Percentiles rank a stretch among this genome's conserved stretches.
Evolutionary conservation across 2,113 vertebrate genomes (phyloP).

Genomic region (Castor canadensis): DNA sequence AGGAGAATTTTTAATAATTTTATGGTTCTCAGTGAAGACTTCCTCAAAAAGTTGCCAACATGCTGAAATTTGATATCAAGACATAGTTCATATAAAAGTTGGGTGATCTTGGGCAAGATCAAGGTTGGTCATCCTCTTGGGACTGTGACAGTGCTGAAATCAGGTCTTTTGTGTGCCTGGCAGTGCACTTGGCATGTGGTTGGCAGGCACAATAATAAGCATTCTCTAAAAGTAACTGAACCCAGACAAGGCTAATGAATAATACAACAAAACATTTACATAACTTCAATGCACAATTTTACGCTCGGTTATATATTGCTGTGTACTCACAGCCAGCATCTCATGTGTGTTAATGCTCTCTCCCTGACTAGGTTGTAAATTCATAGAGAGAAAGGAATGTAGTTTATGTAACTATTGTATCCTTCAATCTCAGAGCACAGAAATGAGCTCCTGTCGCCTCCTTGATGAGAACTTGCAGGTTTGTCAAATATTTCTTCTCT

Average conservation of each 20-base stretch:
- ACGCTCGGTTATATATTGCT: not conserved
- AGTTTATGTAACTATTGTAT: not conserved
- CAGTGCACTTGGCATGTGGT: not conserved
- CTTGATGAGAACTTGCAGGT: not conserved
- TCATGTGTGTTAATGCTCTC: not conserved
- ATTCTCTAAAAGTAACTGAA: not conserved
- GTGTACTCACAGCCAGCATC: not conserved
- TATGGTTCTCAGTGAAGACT: not conserved
- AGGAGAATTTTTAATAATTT: not conserved
- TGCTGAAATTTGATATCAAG: not conserved
- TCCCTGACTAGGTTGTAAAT: not conserved
- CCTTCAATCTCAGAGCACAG: not conserved
- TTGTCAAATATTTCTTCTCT: not conserved
- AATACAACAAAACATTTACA: too few relatives aligned
- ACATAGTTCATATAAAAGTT: not conserved
- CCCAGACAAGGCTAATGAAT: not conserved
- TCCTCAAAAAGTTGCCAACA: not conserved
- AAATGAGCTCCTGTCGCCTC: not conserved
- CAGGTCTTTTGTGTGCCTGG: not conserved
- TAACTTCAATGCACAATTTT: not conserved
- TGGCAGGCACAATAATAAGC: not conserved
- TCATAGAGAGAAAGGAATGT: not conserved
- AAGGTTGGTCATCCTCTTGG: not conserved
- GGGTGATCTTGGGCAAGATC: not conserved
- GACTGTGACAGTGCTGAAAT: not conserved